Percentiles rank a stretch among this genome's conserved stretches.
Evolutionary conservation across 1,140 invertebrate species (phyloP).

Genomic region (Lasaia peninsularis): DNA sequence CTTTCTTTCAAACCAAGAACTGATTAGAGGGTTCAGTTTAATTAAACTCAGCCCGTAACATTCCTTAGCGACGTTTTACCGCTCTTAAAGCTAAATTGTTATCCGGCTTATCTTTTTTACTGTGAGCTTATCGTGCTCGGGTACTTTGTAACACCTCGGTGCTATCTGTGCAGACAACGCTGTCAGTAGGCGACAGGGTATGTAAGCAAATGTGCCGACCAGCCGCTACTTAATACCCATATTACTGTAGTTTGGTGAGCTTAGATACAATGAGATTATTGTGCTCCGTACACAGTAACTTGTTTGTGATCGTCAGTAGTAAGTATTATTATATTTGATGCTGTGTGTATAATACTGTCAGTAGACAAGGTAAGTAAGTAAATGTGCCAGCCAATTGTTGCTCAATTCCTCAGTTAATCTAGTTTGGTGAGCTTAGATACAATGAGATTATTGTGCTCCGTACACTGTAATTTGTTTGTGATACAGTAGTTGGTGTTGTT

Average conservation of each 20-base stretch:
- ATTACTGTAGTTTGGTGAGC: not conserved
- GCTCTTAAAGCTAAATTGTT: not conserved
- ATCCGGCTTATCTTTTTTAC: not conserved
- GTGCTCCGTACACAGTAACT: too few species aligned
- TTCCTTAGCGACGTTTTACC: not conserved
- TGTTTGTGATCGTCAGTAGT: too few species aligned
- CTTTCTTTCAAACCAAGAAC: too few species aligned
- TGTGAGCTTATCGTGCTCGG: not conserved
- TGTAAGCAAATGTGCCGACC: conserved; percentile 33
- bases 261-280: too few species aligned
- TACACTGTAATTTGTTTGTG: too few species aligned
- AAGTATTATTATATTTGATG: too few species aligned
- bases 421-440: not conserved
- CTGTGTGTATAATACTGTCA: too few species aligned
- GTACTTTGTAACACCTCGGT: conserved; percentile 1
- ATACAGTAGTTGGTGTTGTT: too few species aligned
- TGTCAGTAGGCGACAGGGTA: conserved; percentile 29
- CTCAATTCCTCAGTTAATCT: not conserved
- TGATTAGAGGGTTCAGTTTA: not conserved
- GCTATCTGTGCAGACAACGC: conserved; percentile 24
- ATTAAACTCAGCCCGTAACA: not conserved
- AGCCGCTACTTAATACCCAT: conserved; percentile 11
- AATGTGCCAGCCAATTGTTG: conserved; percentile 28
- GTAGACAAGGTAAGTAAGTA: not conserved
- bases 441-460: too few species aligned